phyloP scores from a whole-genome alignment of 2,888 invertebrate genomes.

The Mimachlamys varia region DNA sequence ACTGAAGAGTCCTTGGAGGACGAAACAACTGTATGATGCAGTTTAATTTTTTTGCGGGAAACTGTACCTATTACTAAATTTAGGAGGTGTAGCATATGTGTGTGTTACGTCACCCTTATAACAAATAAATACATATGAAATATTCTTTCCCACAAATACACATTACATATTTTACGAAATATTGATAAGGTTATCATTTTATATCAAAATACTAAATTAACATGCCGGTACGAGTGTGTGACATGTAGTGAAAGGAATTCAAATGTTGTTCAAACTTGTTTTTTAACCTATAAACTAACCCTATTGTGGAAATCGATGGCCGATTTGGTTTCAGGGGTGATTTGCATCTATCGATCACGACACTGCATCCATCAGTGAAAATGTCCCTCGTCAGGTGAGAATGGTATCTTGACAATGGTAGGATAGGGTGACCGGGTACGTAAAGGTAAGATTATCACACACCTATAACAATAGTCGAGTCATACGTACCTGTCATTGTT shows the following conservation, averaged over 20 bases:
- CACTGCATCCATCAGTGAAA: background rate
- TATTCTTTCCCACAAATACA: slow-evolving; percentile 15
- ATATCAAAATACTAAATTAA: background rate
- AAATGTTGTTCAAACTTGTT: background rate
- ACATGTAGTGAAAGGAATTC: slow-evolving; percentile 12
- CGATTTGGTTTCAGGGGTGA: background rate
- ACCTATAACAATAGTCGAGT: background rate
- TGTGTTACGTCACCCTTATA: background rate
- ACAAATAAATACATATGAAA: background rate
- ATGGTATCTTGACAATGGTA: background rate
- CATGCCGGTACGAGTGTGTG: background rate
- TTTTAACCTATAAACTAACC: slow-evolving; percentile 5
- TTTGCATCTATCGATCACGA: slow-evolving; percentile 15
- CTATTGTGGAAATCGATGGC: background rate
- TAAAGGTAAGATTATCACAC: background rate
- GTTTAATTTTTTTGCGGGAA: too few species aligned
- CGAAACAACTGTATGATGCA: too few species aligned
- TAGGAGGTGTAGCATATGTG: too few species aligned
- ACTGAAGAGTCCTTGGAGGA: too few species aligned
- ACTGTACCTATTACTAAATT: too few species aligned
- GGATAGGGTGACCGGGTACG: background rate
- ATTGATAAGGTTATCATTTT: background rate
- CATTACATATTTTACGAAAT: background rate
- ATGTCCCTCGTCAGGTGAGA: slow-evolving; percentile 12
- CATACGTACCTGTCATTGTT: slow-evolving; percentile 28